phyloP scores from a whole-genome alignment of 2,888 invertebrate genomes.

The Tenthredo scrophulariae region DNA sequence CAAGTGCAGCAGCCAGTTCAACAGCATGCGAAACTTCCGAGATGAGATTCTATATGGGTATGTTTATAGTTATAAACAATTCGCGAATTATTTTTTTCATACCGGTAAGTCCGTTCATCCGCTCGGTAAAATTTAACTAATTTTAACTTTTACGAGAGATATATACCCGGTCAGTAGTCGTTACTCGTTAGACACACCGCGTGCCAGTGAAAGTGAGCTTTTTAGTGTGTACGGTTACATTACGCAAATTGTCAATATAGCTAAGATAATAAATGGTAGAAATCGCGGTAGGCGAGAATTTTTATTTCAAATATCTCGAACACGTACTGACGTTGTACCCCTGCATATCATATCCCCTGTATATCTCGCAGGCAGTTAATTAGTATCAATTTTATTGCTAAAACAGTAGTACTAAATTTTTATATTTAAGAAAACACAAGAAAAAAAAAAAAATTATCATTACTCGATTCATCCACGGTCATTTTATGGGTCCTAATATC shows the following conservation, averaged over 20 bases:
- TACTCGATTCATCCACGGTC: not conserved
- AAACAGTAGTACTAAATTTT: not conserved
- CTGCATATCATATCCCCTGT: not conserved
- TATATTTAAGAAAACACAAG: not conserved
- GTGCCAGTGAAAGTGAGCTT: conserved; percentile 27
- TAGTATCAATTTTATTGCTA: conserved; percentile 2
- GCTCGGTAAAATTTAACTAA: not conserved
- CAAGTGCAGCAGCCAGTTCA: not conserved
- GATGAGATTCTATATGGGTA: not conserved
- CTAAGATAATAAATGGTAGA: not conserved
- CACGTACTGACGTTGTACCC: not conserved
- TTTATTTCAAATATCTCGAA: not conserved
- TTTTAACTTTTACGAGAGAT: not conserved
- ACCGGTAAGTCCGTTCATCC: not conserved
- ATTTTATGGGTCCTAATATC: conserved; percentile 3
- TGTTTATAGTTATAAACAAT: not conserved
- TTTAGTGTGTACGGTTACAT: conserved; percentile 5
- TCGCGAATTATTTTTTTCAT: not conserved
- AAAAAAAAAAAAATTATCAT: not conserved
- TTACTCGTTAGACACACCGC: not conserved
- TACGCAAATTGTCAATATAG: conserved; percentile 40
- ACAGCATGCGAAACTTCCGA: not conserved
- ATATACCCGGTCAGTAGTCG: not conserved
- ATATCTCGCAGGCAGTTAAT: not conserved
- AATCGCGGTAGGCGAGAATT: not conserved